Evolutionary conservation across 2,113 vertebrate species (phyloP), one percentile per base, ranked within the genome.

Genomic region (Capreolus pygargus): DNA sequence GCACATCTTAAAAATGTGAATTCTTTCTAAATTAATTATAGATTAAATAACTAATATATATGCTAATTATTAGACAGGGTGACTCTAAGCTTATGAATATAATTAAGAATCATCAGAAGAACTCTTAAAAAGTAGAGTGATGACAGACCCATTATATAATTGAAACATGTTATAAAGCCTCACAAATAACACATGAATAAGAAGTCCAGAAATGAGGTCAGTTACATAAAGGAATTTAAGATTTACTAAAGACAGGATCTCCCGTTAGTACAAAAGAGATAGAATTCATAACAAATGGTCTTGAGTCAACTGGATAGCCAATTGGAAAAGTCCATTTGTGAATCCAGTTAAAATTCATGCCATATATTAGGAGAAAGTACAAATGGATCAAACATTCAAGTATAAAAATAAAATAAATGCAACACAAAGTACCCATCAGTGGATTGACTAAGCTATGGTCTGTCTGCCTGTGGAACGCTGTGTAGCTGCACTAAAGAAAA

Each of bases 81-180:
- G 15, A 67, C 78, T 85, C 39, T 50, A 45, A 86, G 39, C 39
- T 95, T 85, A 54, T 64, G 52, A 82, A 88, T 74, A 60, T 92
- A 82, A 81, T 86, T 79, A 91, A 74, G 85, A 93, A 60, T 89
- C 50, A 92, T 83, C 54, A 96, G 90, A 60, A 89, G 87, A 76
- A 30, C 19, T 57, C 25, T 55, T 81, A 14, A 81, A 76, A 79
- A 50, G 19, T 70, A 61, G 60, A 74, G 4, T 12, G 67, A 23
- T 74, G 39, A 21, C n/a, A 87, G 52, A 88, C 52, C 21, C 43
- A 50, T 21, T 39, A 2, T 70, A 58, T 82, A 43, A 8, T 52
- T 88, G 82, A 88, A 52, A 52, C 19, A 58, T 83, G 36, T 86
- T 58, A 52, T 70, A 70, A 83, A 93, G n/a, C 61, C 43, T 88